Percentiles rank a stretch among this genome's conserved stretches.
These are phyloP conservation scores for Leptogaster cylindrica DNA, from an alignment of 2,888 invertebrate genomes.

Conservation along the genomic window DNA sequence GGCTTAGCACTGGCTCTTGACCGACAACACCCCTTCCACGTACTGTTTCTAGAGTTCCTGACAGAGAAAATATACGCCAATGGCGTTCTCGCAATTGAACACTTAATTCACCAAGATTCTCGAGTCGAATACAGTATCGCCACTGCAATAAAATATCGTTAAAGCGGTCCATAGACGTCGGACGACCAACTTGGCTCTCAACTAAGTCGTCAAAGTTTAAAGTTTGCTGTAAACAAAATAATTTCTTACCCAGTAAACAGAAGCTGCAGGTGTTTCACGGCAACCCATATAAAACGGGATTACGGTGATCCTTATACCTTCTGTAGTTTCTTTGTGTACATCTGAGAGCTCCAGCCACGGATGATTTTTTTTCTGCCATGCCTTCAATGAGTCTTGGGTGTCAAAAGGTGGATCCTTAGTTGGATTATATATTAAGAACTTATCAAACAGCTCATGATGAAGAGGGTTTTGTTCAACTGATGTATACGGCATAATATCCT, in stretches of 20 bases:
- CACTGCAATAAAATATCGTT: slow-evolving; percentile 68
- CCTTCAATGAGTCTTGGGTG: slow-evolving; percentile 86
- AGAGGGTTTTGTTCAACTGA: slow-evolving; percentile 87
- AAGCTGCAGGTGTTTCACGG: slow-evolving; percentile 86
- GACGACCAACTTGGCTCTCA: too few species aligned
- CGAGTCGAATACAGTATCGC: slow-evolving; percentile 96
- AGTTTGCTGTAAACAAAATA: too few species aligned
- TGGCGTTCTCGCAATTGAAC: slow-evolving; percentile 96
- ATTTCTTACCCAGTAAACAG: slow-evolving; percentile 79
- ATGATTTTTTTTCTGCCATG: slow-evolving; percentile 98
- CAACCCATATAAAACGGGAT: slow-evolving; percentile 99
- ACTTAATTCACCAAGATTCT: slow-evolving; percentile 87
- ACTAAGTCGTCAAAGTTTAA: too few species aligned
- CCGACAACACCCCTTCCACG: slow-evolving; percentile 95
- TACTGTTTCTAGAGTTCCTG: slow-evolving; percentile 91
- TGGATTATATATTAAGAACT: slow-evolving; percentile 83
- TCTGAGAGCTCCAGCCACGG: slow-evolving; percentile 96
- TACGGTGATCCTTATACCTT: slow-evolving; percentile 93
- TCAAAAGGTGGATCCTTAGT: slow-evolving; percentile 85
- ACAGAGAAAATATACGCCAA: slow-evolving; percentile 96
- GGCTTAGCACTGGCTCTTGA: slow-evolving; percentile 92
- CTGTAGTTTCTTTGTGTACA: slow-evolving; percentile 97
- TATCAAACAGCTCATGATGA: slow-evolving; percentile 95
- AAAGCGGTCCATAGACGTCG: not conserved
- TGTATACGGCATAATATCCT: slow-evolving; percentile 94